Evolutionary conservation across 1,140 invertebrate species (phyloP), one percentile per base, ranked within the genome.

Genomic region (Chionoecetes opilio): DNA sequence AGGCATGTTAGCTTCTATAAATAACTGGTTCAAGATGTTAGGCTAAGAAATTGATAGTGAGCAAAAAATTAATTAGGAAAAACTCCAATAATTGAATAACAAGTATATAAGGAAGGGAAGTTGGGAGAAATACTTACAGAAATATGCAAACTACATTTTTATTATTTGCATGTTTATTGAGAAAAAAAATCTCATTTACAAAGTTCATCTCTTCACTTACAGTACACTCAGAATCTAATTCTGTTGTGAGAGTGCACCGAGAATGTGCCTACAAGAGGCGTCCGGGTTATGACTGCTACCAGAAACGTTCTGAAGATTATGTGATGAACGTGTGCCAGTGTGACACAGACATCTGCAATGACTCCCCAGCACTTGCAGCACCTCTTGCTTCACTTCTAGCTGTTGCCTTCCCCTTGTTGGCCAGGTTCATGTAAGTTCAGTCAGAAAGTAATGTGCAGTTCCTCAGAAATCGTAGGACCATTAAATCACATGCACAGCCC

Each of bases 261-360:
- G 95, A 96, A 38, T 96, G 95, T 82, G 95, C 37, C 82, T 96
- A 92, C 93, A 92, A 31, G 89, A 41, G 75, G 35, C 88, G 89
- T 29, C 93, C 92, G 37, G 88, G 41, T 37, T 92, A 92, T 35
- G 89, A 89, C n/a, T 96, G 95, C 82, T 96, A 96, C 89, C 95
- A 96, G 89, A 93, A 96, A 32, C 95, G 95, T 31, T 85, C 95
- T 0, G 95, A 96, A 26, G 95, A 96, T 37, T 94, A 96, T 38
- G 75, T 94, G 21, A 29, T 92, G 11, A 89, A 96, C 46, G 93
- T 94, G 8, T 96, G 95, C 46, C 95, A 96, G 89, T 96, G 95
- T 82, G 93, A 96, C 26, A 32, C 34, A 0, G 95, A 96, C 5
- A 29, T 35, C 17, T 96, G 95, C 89, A 96, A 96, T 63, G 46